Evolutionary conservation across 2,113 vertebrate genomes (phyloP), one percentile per base, ranked within the genome.

Genomic region (Podarcis raffonei): DNA sequence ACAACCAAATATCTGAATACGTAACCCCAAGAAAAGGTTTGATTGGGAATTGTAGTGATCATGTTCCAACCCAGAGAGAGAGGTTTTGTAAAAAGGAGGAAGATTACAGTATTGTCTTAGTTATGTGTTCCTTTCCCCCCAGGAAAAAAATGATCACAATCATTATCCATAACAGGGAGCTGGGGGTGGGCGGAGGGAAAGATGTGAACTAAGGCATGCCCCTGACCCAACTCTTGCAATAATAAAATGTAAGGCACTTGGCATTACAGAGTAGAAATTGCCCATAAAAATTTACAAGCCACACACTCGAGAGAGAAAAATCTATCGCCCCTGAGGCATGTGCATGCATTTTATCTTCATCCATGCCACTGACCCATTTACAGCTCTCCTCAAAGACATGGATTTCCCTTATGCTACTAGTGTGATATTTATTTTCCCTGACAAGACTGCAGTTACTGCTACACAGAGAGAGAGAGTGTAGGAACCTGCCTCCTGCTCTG

Each of bases 191-290:
- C 2, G 3, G 22, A 9, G 9, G 76, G 35, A 39, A 72, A 16
- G 27, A 32, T 1, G 62, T 53, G 22, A 85, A 75, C 23, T 6
- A 25, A 75, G 35, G 8, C 2, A 76, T 18, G 22, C 32, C 37
- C 18, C 18, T 62, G 59, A 62, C 39, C 59, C 39, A 83, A 32
- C 25, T 57, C 75, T 79, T 79, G 39, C 65, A 89, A n/a, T 83
- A 88, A 83, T 77, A 84, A 48, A 89, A 59, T 25, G 18, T 71
- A 86, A 82, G 42, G n/a, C 32, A 39, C 30, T 69, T 77, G 59
- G 72, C 76, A 90, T 86, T 90, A 57, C 42, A n/a, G 27, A 71
- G 32, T 48, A 90, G 79, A 85, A 93, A 85, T 27, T 1, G 0
- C 68, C 69, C 90, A 48, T 2, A 13, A 72, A 83, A 66, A 16